A percentile compares a stretch with the other conserved stretches of the same genome.
phyloP scores from a whole-genome alignment of 2,888 invertebrate species.

The Ferrisia virgata region DNA sequence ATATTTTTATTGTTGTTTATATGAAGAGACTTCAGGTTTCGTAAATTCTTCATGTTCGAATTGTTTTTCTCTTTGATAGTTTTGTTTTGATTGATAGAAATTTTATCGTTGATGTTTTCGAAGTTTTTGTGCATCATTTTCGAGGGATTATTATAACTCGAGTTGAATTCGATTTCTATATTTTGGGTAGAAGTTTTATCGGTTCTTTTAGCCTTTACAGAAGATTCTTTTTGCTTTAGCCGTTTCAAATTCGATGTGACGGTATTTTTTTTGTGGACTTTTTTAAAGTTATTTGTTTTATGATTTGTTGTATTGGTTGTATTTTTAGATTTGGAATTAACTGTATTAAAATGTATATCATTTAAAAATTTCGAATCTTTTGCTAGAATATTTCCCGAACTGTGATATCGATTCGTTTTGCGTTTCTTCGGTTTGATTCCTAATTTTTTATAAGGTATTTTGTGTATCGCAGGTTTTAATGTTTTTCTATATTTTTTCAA shows the following conservation, averaged over 20 bases:
- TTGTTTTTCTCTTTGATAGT: background rate
- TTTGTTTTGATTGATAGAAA: background rate
- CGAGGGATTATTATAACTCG: background rate
- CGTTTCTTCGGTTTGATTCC: background rate
- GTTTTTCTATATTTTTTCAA: background rate
- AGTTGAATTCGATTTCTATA: background rate
- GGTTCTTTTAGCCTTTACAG: background rate
- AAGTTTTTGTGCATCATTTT: background rate
- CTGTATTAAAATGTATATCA: too few species aligned
- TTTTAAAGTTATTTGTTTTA: too few species aligned
- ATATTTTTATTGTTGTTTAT: background rate
- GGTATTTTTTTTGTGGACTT: background rate
- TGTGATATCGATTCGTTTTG: background rate
- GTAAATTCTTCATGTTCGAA: background rate
- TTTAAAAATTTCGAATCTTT: background rate
- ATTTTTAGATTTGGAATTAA: too few species aligned
- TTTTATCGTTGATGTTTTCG: background rate
- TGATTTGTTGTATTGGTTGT: too few species aligned
- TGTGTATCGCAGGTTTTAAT: background rate
- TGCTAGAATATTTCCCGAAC: background rate
- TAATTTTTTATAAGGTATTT: background rate
- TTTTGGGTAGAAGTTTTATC: background rate
- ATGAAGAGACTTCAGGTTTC: background rate
- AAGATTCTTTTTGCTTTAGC: background rate
- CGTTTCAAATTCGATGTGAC: background rate